Evolutionary conservation across 2,797 vertebrate genomes (phyloP).

Genomic region (Crocidura indochinensis): DNA sequence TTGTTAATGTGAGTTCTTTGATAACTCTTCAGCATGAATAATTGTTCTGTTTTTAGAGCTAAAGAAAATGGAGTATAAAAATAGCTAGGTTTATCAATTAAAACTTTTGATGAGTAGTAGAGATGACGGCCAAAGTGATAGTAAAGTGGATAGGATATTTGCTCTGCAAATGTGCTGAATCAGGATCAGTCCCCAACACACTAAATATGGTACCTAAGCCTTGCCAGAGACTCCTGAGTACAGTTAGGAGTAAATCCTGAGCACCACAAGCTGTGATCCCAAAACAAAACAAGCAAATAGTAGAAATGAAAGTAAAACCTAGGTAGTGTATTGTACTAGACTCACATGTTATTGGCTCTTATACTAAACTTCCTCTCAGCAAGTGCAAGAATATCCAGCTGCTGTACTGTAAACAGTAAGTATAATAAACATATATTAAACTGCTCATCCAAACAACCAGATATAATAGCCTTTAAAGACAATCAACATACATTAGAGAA

Average conservation of each 20-base stretch:
- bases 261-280: too few relatives aligned
- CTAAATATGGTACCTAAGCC: too few relatives aligned
- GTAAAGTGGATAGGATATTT: too few relatives aligned
- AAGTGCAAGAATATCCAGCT: background rate
- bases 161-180: too few relatives aligned
- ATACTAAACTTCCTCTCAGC: background rate
- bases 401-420: background rate
- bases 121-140: too few relatives aligned
- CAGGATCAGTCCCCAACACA: too few relatives aligned
- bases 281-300: background rate
- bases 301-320: conserved; percentile 51
- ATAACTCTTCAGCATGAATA: conserved; percentile 25
- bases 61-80: conserved; percentile 4
- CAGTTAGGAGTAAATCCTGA: too few relatives aligned
- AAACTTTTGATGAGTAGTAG: too few relatives aligned
- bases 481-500: background rate
- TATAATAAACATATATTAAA: background rate
- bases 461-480: background rate
- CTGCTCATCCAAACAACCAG: background rate
- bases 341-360: background rate
- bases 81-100: background rate
- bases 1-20: conserved; percentile 29
- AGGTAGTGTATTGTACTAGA: background rate
- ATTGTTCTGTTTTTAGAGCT: conserved; percentile 28
- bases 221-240: too few relatives aligned